Base-by-base conservation (phyloP, 2,888 invertebrate species). In the Drosophila limbata region DNA sequence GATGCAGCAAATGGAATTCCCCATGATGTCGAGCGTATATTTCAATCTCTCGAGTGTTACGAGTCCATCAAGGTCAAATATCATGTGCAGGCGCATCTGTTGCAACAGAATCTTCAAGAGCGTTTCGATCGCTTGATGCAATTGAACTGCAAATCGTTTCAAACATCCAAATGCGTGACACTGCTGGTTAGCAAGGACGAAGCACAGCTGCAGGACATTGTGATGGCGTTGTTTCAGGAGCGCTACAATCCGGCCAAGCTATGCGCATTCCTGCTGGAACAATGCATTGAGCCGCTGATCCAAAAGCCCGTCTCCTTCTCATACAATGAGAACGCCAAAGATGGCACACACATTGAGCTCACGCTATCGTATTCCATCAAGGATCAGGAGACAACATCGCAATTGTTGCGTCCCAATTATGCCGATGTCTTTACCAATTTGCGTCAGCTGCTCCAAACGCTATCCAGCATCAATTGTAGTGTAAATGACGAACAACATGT, bases 281-380 rank as follows among this genome's bases (percentile, higher is more conserved):
- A 92, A 62, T 91, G 92, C 39, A 91, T 93, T 45, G 85, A 91
- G 45, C 93, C 93, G 8, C 84, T 93, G 3, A 87, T 92, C 3
- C 79, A 80, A 9, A 91, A 91, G 39, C 92, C 93, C 0, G 92
- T 92, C 3, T 92, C 92, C 2, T 79, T 92, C 1, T 88, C 90
- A 11, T 88, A 84, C 56, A 84, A 74, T 9, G 84, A 88, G 1
- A 77, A 78, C 8, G 87, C 84, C 40, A 85, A 84, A 5, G 88
- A 79, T 47, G 75, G 63, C 1, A 79, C 78, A 28, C 85, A 83
- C 63, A 68, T 84, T 1, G 83, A 89, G 37, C 72, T 93, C 4
- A 89, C 86, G 13, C 81, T 93, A 3, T 93, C 93, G 1, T 93
- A 91, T 63, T 91, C 92, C 25, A 73, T 90, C 21, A 90, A 89